Conservation (phyloP, 2,113 vertebrate species). For the Scopus umbretta region DNA sequence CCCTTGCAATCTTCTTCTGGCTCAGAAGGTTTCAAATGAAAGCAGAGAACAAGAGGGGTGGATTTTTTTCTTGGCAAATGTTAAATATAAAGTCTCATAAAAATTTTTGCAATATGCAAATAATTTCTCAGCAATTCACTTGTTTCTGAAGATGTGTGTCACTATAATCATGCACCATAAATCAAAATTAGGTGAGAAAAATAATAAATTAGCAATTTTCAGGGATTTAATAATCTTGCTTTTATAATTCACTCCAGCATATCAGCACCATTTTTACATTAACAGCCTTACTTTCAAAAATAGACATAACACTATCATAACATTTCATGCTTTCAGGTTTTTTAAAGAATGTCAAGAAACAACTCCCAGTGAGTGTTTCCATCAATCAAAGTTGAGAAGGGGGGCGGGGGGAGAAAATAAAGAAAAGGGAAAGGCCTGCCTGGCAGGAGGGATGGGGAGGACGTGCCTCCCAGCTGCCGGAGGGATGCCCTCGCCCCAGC, state of each 20-base stretch:
- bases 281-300: conserved; percentile 72
- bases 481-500: background rate
- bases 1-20: background rate
- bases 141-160: conserved; percentile 27
- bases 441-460: background rate
- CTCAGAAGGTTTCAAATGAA: background rate
- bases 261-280: conserved; percentile 66
- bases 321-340: conserved; percentile 54
- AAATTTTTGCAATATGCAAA: conserved; percentile 28
- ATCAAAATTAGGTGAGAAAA: conserved; percentile 72
- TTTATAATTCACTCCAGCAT: conserved; percentile 64
- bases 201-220: conserved; percentile 71
- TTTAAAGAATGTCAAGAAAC: conserved; percentile 64
- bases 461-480: background rate
- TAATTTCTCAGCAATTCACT: conserved; percentile 39
- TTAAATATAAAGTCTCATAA: background rate
- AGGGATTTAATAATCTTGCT: conserved; percentile 65
- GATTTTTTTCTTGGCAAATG: background rate
- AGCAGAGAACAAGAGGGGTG: background rate
- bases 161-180: conserved; percentile 56
- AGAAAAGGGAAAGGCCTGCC: background rate
- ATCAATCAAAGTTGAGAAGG: conserved; percentile 52
- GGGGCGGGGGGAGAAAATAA: background rate
- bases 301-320: conserved; percentile 65
- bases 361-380: conserved; percentile 58